These are phyloP conservation scores for Saturnia japonica DNA, from an alignment of 2,888 invertebrate species.

Conservation along the genomic window DNA sequence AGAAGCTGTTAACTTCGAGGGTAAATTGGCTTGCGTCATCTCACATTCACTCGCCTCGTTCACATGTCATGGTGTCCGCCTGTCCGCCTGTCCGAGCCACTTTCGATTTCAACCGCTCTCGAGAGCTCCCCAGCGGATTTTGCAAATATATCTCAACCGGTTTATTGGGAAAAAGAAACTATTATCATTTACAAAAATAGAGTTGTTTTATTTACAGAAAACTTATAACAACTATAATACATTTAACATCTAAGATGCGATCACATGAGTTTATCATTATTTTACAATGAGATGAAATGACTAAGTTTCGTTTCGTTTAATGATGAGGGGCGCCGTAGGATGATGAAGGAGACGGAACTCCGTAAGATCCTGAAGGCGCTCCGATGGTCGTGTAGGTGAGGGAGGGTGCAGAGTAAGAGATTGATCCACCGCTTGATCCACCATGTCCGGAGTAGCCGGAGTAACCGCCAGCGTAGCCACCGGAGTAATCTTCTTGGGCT, in stretches of 20 bases:
- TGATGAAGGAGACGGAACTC: constrained; percentile 68
- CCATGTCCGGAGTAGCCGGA: constrained; percentile 59
- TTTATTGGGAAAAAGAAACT: background rate
- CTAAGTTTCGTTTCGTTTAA: constrained; percentile 61
- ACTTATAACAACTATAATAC: constrained; percentile 77
- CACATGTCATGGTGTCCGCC: constrained; percentile 7
- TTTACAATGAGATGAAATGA: constrained; percentile 67
- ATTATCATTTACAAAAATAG: constrained; percentile 54
- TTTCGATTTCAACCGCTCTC: constrained; percentile 44
- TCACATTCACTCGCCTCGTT: constrained; percentile 26
- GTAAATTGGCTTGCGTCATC: constrained; percentile 39
- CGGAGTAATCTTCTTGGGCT: constrained; percentile 80
- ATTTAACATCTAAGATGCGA: constrained; percentile 73
- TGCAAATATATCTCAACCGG: background rate
- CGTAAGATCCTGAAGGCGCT: constrained; percentile 74
- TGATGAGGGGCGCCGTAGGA: constrained; percentile 75
- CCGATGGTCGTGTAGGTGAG: constrained; percentile 67
- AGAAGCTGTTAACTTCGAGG: constrained; percentile 27
- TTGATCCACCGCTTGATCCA: constrained; percentile 51
- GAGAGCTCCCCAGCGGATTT: constrained; percentile 20
- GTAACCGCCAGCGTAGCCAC: constrained; percentile 56
- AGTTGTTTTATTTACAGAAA: constrained; percentile 78
- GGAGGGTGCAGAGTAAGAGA: constrained; percentile 54
- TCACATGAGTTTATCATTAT: constrained; percentile 73
- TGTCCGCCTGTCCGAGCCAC: background rate